Percentiles rank a stretch among this genome's conserved stretches.
Conservation (phyloP, 2,113 vertebrate genomes). For the Syngnathus scovelli region DNA sequence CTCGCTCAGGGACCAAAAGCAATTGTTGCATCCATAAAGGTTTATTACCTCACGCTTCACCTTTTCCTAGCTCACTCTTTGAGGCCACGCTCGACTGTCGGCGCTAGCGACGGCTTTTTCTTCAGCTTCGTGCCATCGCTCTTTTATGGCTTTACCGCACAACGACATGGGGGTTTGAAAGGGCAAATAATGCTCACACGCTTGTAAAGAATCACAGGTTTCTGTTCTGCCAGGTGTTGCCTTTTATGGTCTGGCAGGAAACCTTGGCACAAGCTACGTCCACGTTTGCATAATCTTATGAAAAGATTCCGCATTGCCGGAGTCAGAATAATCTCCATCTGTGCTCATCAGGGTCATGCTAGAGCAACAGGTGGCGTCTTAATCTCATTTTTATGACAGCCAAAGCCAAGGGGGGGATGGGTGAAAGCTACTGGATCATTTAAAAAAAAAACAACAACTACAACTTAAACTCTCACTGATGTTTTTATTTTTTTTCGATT, state of each 20-base stretch:
- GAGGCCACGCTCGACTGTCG: background rate
- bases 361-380: background rate
- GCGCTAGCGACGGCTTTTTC: constrained; percentile 1
- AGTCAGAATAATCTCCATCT: background rate
- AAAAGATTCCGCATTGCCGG: background rate
- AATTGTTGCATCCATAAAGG: constrained; percentile 21
- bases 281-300: background rate
- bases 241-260: background rate
- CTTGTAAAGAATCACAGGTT: constrained; percentile 1
- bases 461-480: background rate
- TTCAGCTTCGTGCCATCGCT: background rate
- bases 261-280: background rate
- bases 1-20: constrained; percentile 37
- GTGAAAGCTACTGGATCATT: too few relatives aligned
- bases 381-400: background rate
- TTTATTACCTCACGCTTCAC: constrained; percentile 15
- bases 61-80: background rate
- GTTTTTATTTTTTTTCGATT: background rate
- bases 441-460: too few relatives aligned
- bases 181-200: background rate
- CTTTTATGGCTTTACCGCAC: constrained; percentile 1
- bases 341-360: background rate
- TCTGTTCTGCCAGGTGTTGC: background rate
- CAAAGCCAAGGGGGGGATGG: background rate
- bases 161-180: background rate